A percentile compares a stretch with the other conserved stretches of the same genome.
phyloP scores from a whole-genome alignment of 2,113 vertebrate genomes.

The Aythya baeri region DNA sequence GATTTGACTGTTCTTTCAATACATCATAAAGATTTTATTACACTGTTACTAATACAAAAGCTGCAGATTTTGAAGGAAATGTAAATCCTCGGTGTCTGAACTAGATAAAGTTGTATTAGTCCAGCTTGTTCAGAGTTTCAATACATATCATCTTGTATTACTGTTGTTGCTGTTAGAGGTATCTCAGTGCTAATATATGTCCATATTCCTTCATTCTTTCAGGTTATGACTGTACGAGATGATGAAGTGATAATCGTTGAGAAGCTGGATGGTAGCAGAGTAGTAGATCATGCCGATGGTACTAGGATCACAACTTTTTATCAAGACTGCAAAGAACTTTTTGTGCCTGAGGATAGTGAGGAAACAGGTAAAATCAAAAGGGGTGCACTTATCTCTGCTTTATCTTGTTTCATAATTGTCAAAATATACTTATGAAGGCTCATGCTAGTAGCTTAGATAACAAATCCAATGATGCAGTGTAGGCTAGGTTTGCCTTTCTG shows the following conservation, averaged over 20 bases:
- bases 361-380: constrained; percentile 58
- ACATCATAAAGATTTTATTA: neutral
- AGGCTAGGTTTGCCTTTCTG: neutral
- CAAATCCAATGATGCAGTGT: neutral
- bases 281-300: constrained; percentile 91
- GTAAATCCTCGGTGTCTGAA: neutral
- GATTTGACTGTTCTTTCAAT: neutral
- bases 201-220: neutral
- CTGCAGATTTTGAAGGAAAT: neutral
- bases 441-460: neutral
- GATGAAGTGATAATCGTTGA: constrained; percentile 85
- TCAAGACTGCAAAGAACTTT: constrained; percentile 63
- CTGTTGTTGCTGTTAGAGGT: neutral
- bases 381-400: neutral
- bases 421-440: neutral
- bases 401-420: neutral
- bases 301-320: constrained; percentile 89
- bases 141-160: neutral
- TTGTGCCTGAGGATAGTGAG: neutral
- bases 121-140: neutral
- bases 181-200: neutral
- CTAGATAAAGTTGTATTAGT: neutral
- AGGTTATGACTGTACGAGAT: constrained; percentile 90
- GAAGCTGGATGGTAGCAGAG: constrained; percentile 75
- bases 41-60: neutral